phyloP scores from a whole-genome alignment of 2,113 vertebrate species.

The Tachysurus vachellii region DNA sequence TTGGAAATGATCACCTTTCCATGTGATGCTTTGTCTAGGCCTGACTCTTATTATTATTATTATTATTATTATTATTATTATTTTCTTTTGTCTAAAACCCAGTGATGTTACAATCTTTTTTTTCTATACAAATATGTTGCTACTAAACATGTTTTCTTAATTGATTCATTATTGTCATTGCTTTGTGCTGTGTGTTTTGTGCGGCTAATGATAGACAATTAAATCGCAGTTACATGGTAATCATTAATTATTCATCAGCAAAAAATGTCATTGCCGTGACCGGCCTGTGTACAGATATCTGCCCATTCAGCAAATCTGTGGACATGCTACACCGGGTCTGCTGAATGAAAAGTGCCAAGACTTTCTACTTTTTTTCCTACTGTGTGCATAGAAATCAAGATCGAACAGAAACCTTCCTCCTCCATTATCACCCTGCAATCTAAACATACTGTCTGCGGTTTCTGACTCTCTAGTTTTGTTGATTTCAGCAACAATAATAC shows the following conservation, averaged over 20 bases:
- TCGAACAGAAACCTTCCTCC: neutral
- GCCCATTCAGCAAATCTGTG: neutral
- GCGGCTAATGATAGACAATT: neutral
- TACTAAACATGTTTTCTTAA: neutral
- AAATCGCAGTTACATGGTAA: neutral
- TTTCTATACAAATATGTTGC: neutral
- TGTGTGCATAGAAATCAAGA: neutral
- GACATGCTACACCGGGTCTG: neutral
- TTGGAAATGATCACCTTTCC: neutral
- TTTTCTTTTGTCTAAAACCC: neutral
- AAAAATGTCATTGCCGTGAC: neutral
- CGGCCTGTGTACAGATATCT: neutral
- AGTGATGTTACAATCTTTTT: neutral
- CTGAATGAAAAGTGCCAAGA: neutral
- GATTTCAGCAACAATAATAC: constrained; percentile 6
- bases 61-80: neutral
- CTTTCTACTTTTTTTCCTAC: neutral
- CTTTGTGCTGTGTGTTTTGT: neutral
- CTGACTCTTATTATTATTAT: neutral
- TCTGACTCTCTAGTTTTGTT: neutral
- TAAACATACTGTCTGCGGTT: constrained; percentile 9
- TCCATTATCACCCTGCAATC: neutral
- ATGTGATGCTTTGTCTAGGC: neutral
- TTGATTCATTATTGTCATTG: neutral
- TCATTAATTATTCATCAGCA: neutral